Base-by-base conservation (phyloP, 1,140 invertebrate genomes). In the Drosophila ohnishii region DNA sequence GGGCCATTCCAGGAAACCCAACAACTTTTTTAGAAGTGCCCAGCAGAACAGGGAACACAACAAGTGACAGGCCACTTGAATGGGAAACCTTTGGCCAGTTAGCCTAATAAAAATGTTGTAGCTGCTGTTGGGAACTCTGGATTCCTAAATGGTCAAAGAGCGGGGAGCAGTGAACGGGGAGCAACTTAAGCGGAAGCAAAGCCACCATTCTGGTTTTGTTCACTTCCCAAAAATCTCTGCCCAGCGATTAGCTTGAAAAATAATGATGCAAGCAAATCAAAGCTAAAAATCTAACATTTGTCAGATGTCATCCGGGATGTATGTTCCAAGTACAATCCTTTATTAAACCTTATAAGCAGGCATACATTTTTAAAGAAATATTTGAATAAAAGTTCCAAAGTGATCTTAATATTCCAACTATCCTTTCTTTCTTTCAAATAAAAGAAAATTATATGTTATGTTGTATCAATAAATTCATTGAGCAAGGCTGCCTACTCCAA, bases 1-100 rank as follows among this genome's bases (percentile, higher is more conserved):
- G 25, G 25, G 25, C 64, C 65, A 67, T 86, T 87, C 83, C 75
- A 79, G 84, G 83, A 87, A 87, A 74, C 79, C 67, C 61, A 78
- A 60, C 81, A 53, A 77, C 79, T 79, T 87, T 88, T 85, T 78
- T 86, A 87, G 63, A 87, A 86, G 64, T 79, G 79, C 83, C 79
- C 85, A 78, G 57, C 59, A 59, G 50, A 61, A 86, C 64, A 60
- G 65, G 69, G 59, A 71, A 64, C 53, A 28, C 48, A 55, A 74
- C 64, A 65, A 83, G 61, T 71, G 69, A 65, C 83, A 82, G 78
- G 75, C 44, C 61, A 82, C 59, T 75, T 81, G 75, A 55, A 58
- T 62, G 67, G 37, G 63, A 77, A 71, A 78, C 56, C 76, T 76
- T 62, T 72, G 67, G 59, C 72, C 72, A 76, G 76, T 78, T 67